Evolutionary conservation across 2,888 invertebrate species (phyloP), one percentile per base, ranked within the genome.

Genomic region (Gymnosoma rotundatum): DNA sequence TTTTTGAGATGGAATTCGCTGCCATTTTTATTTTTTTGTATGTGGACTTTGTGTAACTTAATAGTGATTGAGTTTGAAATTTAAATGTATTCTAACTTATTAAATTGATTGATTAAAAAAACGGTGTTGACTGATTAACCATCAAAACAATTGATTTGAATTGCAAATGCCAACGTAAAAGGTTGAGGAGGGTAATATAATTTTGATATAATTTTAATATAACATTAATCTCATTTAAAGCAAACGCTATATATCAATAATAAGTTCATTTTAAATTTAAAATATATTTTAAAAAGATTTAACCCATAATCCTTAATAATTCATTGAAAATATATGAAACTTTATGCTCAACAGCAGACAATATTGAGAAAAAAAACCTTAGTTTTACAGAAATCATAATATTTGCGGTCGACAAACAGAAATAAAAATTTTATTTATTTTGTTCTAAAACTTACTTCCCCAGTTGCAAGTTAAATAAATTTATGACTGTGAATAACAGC

Each of bases 381-480:
- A 21, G 18, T 48, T 73, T 36, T 21, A 20, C n/a, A 61, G 36
- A 76, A 73, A 56, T 73, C 66, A 67, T 63, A 76, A 78, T 73
- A 78, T 74, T 84, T 78, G 80, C 69, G 83, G 83, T 84, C 80
- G 81, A 73, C 78, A 64, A 42, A 64, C 56, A 56, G 50, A 70
- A 78, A 61, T 21, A 69, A 8, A 54, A 36, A 50, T 70, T 54
- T 7, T 21, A 54, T 32, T 32, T 32, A 56, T 60, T 48, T 70
- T 73, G 61, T 56, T 66, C 69, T 50, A 69, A 81, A 81, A 75
- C 75, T 50, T 78, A 84, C 80, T 81, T 78, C 69, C 78, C 81
- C 69, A 81, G 63, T 69, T 84, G 69, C 18, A 64, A 81, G 42
- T 74, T 84, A 64, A 78, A 81, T 81, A 81, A 78, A 84, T 84